These are phyloP conservation scores for Lophius piscatorius DNA, from an alignment of 2,113 vertebrate species.

Conservation along the genomic window DNA sequence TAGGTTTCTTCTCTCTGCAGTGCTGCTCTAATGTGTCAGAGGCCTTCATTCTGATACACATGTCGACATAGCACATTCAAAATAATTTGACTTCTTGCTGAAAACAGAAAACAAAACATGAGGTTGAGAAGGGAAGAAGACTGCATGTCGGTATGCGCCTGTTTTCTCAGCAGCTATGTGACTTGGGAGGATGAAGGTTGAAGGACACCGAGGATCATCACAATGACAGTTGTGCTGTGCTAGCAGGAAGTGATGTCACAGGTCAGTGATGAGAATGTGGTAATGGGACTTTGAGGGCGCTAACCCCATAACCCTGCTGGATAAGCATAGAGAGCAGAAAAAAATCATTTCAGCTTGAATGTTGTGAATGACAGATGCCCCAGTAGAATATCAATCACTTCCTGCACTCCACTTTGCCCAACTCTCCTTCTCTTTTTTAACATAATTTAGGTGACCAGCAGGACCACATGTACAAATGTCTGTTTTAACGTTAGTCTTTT, in stretches of 20 bases:
- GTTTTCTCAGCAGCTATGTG: slow-evolving; percentile 55
- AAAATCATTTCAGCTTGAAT: slow-evolving; percentile 51
- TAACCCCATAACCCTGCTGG: slow-evolving; percentile 61
- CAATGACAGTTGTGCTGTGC: slow-evolving; percentile 65
- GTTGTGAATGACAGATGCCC: slow-evolving; percentile 42
- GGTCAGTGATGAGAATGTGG: slow-evolving; percentile 70
- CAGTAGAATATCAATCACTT: slow-evolving; percentile 69
- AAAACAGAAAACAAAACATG: slow-evolving; percentile 61
- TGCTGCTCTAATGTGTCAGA: slow-evolving; percentile 48
- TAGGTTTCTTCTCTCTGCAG: slow-evolving; percentile 28
- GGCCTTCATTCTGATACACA: slow-evolving; percentile 44
- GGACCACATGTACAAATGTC: too few species aligned
- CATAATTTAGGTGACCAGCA: too few species aligned
- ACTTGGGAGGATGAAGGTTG: slow-evolving; percentile 41
- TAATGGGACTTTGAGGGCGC: slow-evolving; percentile 43
- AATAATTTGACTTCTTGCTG: slow-evolving; percentile 49
- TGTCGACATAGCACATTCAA: slow-evolving; percentile 60
- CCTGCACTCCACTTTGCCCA: neutral
- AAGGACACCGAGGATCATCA: slow-evolving; percentile 47
- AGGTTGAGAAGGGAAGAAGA: slow-evolving; percentile 54
- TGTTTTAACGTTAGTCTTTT: too few species aligned
- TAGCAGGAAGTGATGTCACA: slow-evolving; percentile 73
- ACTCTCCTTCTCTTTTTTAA: too few species aligned
- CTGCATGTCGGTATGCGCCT: slow-evolving; percentile 21
- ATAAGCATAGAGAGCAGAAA: slow-evolving; percentile 59